Conservation (phyloP, 2,888 invertebrate genomes). For the Apotomis betuletana region DNA sequence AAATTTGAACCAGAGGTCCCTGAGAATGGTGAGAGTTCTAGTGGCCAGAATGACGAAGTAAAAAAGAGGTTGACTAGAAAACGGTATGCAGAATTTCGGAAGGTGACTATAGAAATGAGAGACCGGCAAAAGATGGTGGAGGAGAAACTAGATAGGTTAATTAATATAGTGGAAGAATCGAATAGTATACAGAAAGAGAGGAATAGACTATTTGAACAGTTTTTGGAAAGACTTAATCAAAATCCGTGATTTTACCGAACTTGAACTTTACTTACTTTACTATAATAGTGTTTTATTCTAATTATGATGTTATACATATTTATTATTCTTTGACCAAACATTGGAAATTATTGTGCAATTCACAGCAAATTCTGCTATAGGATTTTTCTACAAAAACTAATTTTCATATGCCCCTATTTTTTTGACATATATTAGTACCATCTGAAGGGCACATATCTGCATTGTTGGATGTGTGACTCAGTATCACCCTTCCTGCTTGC, state of each 20-base stretch:
- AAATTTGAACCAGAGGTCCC: slow-evolving; percentile 52
- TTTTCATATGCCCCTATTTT: too few relatives aligned
- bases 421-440: too few relatives aligned
- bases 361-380: too few relatives aligned
- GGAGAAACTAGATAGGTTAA: slow-evolving; percentile 74
- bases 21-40: slow-evolving; percentile 62
- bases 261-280: background rate
- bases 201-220: slow-evolving; percentile 73
- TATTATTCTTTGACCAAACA: too few relatives aligned
- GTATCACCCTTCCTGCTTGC: too few relatives aligned
- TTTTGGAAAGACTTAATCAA: slow-evolving; percentile 65
- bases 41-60: slow-evolving; percentile 60
- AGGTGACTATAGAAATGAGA: slow-evolving; percentile 72
- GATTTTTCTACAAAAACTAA: too few relatives aligned
- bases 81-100: slow-evolving; percentile 69
- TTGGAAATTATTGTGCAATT: too few relatives aligned
- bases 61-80: slow-evolving; percentile 62
- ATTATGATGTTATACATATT: background rate
- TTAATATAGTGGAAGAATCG: slow-evolving; percentile 77
- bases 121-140: slow-evolving; percentile 74
- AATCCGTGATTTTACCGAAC: slow-evolving; percentile 46
- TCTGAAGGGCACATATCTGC: too few relatives aligned
- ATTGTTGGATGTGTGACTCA: too few relatives aligned
- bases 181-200: slow-evolving; percentile 75
- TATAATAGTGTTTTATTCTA: background rate